A percentile compares a stretch with the other conserved stretches of the same genome.
These are phyloP conservation scores for Brachionus sp. DNA, from an alignment of 1,140 invertebrate species.

Conservation along the genomic window DNA sequence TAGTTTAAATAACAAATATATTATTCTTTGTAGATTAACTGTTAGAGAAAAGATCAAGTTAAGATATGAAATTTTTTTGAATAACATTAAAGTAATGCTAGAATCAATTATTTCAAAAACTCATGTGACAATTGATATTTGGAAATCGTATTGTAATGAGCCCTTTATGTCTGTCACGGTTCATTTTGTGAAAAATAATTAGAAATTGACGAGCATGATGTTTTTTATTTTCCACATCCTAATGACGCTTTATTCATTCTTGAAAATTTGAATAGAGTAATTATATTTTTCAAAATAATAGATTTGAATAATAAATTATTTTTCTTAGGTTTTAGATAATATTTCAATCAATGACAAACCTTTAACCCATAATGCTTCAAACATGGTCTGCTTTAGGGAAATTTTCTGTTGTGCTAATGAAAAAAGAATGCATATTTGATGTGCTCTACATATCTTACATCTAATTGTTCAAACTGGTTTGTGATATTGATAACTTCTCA, in stretches of 20 bases:
- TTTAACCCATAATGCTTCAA: background rate
- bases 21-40: slow-evolving; percentile 47
- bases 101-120: slow-evolving; percentile 43
- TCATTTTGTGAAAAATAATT: background rate
- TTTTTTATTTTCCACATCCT: slow-evolving; percentile 46
- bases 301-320: background rate
- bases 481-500: too few species aligned
- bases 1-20: slow-evolving; percentile 47
- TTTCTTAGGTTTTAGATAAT: background rate
- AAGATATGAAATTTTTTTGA: slow-evolving; percentile 47
- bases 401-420: background rate
- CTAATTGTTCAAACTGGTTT: background rate
- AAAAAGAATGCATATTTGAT: background rate
- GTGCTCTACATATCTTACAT: background rate
- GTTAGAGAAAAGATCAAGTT: slow-evolving; percentile 48
- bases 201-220: slow-evolving; percentile 19
- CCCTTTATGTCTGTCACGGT: background rate
- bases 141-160: background rate
- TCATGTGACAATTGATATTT: slow-evolving; percentile 48
- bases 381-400: background rate
- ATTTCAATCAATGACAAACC: background rate
- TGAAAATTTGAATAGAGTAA: slow-evolving; percentile 45
- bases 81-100: slow-evolving; percentile 28
- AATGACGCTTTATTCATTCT: slow-evolving; percentile 47
- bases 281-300: background rate